Evolutionary conservation across 2,888 invertebrate species (phyloP), one percentile per base, ranked within the genome.

Genomic region (Eristalis tenax): DNA sequence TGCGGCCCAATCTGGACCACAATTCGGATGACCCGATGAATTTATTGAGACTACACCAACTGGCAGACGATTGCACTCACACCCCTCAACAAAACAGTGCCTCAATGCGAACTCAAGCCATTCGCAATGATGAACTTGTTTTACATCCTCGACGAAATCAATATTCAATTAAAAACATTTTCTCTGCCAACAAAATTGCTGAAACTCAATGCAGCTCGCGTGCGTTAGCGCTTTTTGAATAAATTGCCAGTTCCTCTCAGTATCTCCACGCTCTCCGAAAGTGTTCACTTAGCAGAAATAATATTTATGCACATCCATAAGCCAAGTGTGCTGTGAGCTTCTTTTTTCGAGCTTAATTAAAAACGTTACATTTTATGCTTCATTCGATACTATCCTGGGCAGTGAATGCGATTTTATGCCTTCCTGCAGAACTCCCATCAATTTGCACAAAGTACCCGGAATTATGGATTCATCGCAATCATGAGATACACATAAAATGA

Each of bases 91-190:
- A 4, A 2, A 26, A 26, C 5, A 28, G 28, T 28, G 28, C 28
- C 4, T 28, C 28, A 28, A 28, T 28, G 5, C 28, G 8, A 32
- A 32, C 32, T 32, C 8, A 8, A 8, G 10, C 5, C 32, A 8
- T 10, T 8, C 32, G 10, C 10, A 32, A 32, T 32, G 32, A 32
- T 1, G 32, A 32, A 57, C 2, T 59, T 63, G 11, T 70, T 79
- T 75, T 70, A 59, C 56, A 59, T 59, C 57, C 10, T 22, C 10
- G 32, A 40, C 15, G 38, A 71, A 81, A 85, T 85, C 81, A 85
- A 81, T 81, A 81, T 85, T 81, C 76, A 85, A 81, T 85, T 84
- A 79, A 84, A 79, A 83, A 77, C 50, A 74, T 73, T 32, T 32
- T 8, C 32, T 32, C 32, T 32, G 8, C 32, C 1, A 8, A 32